These are phyloP conservation scores for Phyllotreta striolata DNA, from an alignment of 2,888 invertebrate species.

Conservation along the genomic window DNA sequence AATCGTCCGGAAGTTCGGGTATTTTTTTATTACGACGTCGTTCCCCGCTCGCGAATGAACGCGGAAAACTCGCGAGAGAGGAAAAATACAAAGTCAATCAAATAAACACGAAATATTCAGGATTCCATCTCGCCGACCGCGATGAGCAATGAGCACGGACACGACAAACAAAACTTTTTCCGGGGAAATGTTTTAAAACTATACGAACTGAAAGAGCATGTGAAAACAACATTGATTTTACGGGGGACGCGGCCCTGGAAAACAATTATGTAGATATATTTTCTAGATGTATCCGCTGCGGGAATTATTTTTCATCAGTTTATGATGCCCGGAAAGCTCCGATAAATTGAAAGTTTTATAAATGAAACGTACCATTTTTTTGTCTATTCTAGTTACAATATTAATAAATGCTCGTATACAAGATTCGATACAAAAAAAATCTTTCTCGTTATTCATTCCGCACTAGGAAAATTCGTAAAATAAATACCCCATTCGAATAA, in stretches of 20 bases:
- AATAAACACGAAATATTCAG: slow-evolving; percentile 3
- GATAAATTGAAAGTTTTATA: too few relatives aligned
- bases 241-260: not conserved
- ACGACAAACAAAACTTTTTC: slow-evolving; percentile 16
- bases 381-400: too few relatives aligned
- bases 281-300: not conserved
- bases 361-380: too few relatives aligned
- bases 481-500: not conserved
- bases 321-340: too few relatives aligned
- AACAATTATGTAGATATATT: slow-evolving; percentile 4
- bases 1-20: too few relatives aligned
- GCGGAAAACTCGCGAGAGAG: not conserved
- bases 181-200: slow-evolving; percentile 11
- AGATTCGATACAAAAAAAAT: not conserved
- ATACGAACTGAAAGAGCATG: slow-evolving; percentile 1
- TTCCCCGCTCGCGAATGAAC: not conserved
- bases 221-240: slow-evolving; percentile 14
- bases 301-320: too few relatives aligned
- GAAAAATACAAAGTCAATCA: slow-evolving; percentile 3
- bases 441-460: too few relatives aligned
- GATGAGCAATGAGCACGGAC: not conserved
- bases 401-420: too few relatives aligned
- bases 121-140: not conserved
- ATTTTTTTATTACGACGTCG: too few relatives aligned
- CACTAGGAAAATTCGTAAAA: too few relatives aligned